Conservation (phyloP, 2,888 invertebrate species). For the Oeneis ivallda region DNA sequence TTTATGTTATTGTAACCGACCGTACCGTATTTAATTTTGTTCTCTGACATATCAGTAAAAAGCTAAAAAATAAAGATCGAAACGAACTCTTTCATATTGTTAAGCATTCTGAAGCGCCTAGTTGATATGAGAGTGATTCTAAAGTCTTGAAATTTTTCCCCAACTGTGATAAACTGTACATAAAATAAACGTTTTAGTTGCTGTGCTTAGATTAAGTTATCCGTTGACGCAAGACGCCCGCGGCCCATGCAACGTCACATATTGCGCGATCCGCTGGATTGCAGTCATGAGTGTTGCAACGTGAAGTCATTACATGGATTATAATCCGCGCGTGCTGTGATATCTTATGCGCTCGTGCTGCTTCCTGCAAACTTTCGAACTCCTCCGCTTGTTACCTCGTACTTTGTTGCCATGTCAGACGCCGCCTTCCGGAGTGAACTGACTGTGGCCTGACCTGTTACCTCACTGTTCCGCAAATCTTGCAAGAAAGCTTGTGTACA, state of each 20-base stretch:
- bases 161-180: neutral
- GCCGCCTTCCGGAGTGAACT: conserved; percentile 39
- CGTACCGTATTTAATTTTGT: too few relatives aligned
- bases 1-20: too few relatives aligned
- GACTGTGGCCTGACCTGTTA: conserved; percentile 18
- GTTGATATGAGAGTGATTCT: neutral
- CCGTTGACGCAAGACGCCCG: conserved; percentile 32
- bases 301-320: conserved; percentile 64
- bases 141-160: neutral
- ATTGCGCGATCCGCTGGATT: conserved; percentile 68
- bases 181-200: neutral
- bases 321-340: conserved; percentile 72
- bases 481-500: neutral
- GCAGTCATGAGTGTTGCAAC: conserved; percentile 73
- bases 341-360: conserved; percentile 61
- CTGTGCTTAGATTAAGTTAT: neutral
- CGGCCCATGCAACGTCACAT: conserved; percentile 44
- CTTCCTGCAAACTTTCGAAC: conserved; percentile 68
- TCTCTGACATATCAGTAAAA: too few relatives aligned
- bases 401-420: conserved; percentile 10
- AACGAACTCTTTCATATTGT: too few relatives aligned
- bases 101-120: too few relatives aligned
- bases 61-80: too few relatives aligned
- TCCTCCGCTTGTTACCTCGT: conserved; percentile 57
- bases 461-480: conserved; percentile 15